A percentile compares a stretch with the other conserved stretches of the same genome.
phyloP scores from a whole-genome alignment of 2,888 invertebrate genomes.

The Nycteola revayana region DNA sequence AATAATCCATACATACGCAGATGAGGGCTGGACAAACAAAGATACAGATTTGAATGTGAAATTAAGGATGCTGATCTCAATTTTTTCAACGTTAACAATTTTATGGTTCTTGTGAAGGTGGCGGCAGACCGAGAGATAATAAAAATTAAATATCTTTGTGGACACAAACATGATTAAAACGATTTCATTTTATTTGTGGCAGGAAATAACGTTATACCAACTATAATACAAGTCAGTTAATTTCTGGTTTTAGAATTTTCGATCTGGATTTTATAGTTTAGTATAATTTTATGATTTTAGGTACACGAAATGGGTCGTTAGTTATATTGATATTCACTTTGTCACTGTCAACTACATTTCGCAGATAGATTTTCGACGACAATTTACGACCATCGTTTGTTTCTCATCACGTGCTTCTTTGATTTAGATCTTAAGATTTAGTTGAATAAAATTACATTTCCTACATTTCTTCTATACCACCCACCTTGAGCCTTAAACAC shows the following conservation, averaged over 20 bases:
- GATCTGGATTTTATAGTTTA: too few relatives aligned
- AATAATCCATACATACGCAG: conserved; percentile 68
- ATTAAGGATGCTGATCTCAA: conserved; percentile 62
- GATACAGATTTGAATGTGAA: conserved; percentile 70
- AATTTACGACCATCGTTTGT: too few relatives aligned
- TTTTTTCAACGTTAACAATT: conserved; percentile 62
- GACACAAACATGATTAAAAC: conserved; percentile 11
- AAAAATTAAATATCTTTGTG: conserved; percentile 18
- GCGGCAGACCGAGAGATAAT: conserved; percentile 26
- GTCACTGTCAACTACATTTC: conserved; percentile 16
- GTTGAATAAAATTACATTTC: too few relatives aligned
- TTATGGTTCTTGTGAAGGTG: conserved; percentile 37
- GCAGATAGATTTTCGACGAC: too few relatives aligned
- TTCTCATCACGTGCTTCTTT: too few relatives aligned
- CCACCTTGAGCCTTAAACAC: conserved; percentile 28
- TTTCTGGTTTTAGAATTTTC: conserved; percentile 1
- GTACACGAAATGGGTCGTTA: too few relatives aligned
- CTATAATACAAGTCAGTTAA: conserved; percentile 6
- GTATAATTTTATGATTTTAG: too few relatives aligned
- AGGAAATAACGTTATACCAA: conserved; percentile 2
- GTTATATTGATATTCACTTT: conserved; percentile 14
- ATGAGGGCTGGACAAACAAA: conserved; percentile 70
- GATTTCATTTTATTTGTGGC: conserved; percentile 9
- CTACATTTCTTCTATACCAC: conserved; percentile 10
- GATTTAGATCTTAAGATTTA: too few relatives aligned